Percentiles rank a stretch among this genome's conserved stretches.
Conservation (phyloP, 2,113 vertebrate species). For the Crypturellus undulatus region DNA sequence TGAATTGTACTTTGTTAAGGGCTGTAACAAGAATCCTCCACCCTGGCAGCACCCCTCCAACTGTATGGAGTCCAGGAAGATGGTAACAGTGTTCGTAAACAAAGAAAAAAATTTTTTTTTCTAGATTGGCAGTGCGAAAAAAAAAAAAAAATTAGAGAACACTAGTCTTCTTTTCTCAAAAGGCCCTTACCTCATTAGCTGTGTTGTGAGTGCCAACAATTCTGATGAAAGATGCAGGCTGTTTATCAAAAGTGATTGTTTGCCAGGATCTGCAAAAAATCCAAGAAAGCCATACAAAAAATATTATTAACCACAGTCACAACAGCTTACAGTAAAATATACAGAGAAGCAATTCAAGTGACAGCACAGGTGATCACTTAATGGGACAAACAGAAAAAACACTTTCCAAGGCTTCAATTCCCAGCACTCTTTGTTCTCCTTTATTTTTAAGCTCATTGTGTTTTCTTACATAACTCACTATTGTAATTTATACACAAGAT, state of each 20-base stretch:
- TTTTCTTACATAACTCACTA: not conserved
- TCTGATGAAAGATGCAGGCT: slow-evolving; percentile 93
- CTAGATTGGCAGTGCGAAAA: not conserved
- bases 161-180: not conserved
- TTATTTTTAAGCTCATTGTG: not conserved
- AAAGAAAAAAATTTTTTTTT: not conserved
- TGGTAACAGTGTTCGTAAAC: not conserved
- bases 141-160: not conserved
- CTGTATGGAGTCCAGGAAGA: not conserved
- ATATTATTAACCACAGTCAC: not conserved
- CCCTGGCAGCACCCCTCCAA: not conserved
- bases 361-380: not conserved
- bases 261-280: slow-evolving; percentile 91
- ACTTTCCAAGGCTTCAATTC: not conserved
- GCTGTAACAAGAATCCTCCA: not conserved
- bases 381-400: not conserved
- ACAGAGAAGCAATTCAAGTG: not conserved
- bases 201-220: slow-evolving; percentile 99
- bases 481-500: not conserved
- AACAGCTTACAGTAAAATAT: not conserved
- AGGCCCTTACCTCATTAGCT: slow-evolving; percentile 90
- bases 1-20: not conserved
- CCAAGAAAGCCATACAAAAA: slow-evolving; percentile 7
- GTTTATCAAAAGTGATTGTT: slow-evolving; percentile 90
- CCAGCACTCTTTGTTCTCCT: not conserved